These are phyloP conservation scores for Macroramphosus scolopax DNA, from an alignment of 2,797 vertebrate species.

Conservation along the genomic window DNA sequence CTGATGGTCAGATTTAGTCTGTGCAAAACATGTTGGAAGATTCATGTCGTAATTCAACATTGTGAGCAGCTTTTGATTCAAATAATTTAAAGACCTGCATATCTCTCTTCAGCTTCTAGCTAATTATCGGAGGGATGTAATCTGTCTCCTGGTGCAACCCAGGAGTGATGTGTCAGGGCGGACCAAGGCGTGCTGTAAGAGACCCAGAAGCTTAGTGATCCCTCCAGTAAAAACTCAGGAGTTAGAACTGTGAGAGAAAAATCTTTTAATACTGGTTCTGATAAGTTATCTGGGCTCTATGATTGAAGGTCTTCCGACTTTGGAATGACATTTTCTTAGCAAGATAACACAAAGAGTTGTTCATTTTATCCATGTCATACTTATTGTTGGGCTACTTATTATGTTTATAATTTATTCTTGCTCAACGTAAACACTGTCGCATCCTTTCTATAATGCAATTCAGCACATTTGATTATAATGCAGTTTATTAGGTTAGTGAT, in stretches of 20 bases:
- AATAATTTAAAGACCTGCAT: slow-evolving; percentile 52
- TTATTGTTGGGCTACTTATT: no score
- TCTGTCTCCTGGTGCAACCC: slow-evolving; percentile 62
- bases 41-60: no score
- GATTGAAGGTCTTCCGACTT: no score
- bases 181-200: slow-evolving; percentile 13
- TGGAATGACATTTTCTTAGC: not conserved
- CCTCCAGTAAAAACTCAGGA: not conserved
- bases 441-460: no score
- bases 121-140: slow-evolving; percentile 53
- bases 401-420: no score
- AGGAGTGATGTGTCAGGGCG: slow-evolving; percentile 56
- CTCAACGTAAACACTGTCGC: no score
- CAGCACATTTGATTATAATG: slow-evolving; percentile 22
- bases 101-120: slow-evolving; percentile 53
- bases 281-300: not conserved
- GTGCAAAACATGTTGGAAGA: not conserved
- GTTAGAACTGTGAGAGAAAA: not conserved
- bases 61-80: not conserved
- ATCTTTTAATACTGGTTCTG: no score
- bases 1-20: slow-evolving; percentile 5
- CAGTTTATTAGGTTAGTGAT: slow-evolving; percentile 33
- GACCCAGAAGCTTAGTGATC: not conserved
- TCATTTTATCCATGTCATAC: no score
- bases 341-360: not conserved